Evolutionary conservation across 2,797 vertebrate genomes (phyloP).

Genomic region (Meda fulgida): DNA sequence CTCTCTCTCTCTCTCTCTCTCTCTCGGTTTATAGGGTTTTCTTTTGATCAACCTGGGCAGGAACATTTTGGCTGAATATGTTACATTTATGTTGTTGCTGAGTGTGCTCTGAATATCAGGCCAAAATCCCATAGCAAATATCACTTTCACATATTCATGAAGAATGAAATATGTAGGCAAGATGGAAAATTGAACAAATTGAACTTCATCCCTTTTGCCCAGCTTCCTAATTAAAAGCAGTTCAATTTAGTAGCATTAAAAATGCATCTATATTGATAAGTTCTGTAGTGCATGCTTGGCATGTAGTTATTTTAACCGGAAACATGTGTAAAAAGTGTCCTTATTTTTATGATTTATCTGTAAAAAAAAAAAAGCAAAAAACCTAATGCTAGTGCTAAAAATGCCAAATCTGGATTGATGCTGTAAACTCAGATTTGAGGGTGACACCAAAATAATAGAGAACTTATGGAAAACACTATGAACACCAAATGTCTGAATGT

Average conservation of each 20-base stretch:
- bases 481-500: neutral
- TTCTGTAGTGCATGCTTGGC: neutral
- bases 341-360: neutral
- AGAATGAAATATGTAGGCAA: neutral
- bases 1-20: neutral
- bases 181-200: neutral
- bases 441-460: neutral
- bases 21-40: neutral
- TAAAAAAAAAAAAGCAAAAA: neutral
- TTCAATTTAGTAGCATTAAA: neutral
- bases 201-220: neutral
- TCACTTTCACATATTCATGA: neutral
- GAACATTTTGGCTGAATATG: neutral
- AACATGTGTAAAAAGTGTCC: too few relatives aligned
- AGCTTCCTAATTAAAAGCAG: neutral
- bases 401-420: neutral
- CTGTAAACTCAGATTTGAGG: neutral
- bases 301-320: neutral
- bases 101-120: neutral
- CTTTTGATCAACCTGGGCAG: neutral
- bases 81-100: neutral
- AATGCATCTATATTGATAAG: neutral
- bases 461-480: neutral
- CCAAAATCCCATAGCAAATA: neutral
- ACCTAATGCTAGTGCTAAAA: too few relatives aligned